Evolutionary conservation across 2,888 invertebrate species (phyloP).

Genomic region (Germaria angustata): DNA sequence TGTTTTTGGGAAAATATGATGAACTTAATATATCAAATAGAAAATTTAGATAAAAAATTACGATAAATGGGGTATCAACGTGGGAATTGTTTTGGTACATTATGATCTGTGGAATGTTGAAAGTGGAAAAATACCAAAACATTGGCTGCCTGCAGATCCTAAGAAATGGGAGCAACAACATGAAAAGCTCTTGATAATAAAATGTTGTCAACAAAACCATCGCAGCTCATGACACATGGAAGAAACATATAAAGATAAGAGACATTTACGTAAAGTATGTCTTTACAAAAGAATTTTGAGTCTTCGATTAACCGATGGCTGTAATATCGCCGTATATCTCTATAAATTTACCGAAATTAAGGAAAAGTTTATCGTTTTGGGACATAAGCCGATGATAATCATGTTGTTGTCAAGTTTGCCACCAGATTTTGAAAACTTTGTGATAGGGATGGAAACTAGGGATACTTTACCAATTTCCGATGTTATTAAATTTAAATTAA

Average conservation of each 20-base stretch:
- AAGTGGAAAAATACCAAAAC: constrained; percentile 19
- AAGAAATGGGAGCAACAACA: no score
- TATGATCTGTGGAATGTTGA: constrained; percentile 32
- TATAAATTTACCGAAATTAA: constrained; percentile 19
- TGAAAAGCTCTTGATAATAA: constrained; percentile 39
- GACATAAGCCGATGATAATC: constrained; percentile 35
- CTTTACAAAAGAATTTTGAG: constrained; percentile 29
- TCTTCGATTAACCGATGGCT: constrained; percentile 1
- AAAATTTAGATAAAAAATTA: not conserved
- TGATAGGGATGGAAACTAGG: constrained; percentile 29
- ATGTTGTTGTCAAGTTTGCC: constrained; percentile 30
- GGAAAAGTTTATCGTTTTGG: constrained; percentile 29
- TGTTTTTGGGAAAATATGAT: not conserved
- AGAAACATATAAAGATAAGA: constrained; percentile 34
- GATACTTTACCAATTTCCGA: constrained; percentile 23
- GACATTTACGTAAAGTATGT: constrained; percentile 28
- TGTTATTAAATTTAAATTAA: constrained; percentile 31
- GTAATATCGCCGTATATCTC: not conserved
- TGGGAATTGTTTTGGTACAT: constrained; percentile 43
- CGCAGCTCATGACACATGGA: constrained; percentile 44
- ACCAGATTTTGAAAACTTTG: constrained; percentile 28
- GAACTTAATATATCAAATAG: not conserved
- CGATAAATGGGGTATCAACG: constrained; percentile 39
- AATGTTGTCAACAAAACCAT: constrained; percentile 26
- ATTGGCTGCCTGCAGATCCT: not conserved